Evolutionary conservation across 2,113 vertebrate species (phyloP).

Genomic region (cat (Felis catus)): F.catus_Fca126_mat1.0 CM031411.1:32056501-32057000

Average conservation of each 20-base stretch:
- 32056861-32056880: no score
- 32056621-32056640: constrained; percentile 7
- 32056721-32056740: background rate
- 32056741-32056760: background rate
- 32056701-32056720: background rate
- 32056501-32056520: background rate
- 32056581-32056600: background rate
- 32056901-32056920: no score
- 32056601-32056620: background rate
- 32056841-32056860: no score
- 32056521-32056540: background rate
- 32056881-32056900: no score
- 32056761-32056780: background rate
- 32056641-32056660: background rate
- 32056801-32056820: no score
- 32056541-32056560: background rate
- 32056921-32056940: no score
- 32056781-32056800: no score
- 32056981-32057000: background rate
- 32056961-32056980: background rate
- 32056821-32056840: no score
- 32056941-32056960: no score
- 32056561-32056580: background rate
- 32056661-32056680: background rate
- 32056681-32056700: background rate